Conservation (phyloP, 2,797 vertebrate species). For the Eulemur mongoz region DNA sequence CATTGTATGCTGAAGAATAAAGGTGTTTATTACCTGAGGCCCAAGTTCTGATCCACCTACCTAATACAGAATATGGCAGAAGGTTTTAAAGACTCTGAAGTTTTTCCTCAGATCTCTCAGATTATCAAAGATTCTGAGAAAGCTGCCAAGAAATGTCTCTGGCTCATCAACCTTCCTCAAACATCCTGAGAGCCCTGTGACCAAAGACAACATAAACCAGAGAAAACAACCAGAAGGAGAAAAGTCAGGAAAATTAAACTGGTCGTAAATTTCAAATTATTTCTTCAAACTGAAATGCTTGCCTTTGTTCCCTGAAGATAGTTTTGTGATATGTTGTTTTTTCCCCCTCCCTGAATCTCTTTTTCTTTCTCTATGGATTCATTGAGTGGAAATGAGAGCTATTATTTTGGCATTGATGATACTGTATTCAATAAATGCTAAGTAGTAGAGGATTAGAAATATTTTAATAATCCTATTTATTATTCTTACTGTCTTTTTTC, state of each 20-base stretch:
- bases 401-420: background rate
- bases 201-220: background rate
- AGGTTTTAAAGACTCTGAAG: background rate
- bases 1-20: background rate
- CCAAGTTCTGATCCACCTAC: background rate
- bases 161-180: background rate
- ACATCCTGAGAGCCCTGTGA: background rate
- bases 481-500: conserved; percentile 16
- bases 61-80: background rate
- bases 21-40: background rate
- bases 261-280: background rate
- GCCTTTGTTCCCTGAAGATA: conserved; percentile 28
- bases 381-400: background rate
- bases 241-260: background rate
- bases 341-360: background rate
- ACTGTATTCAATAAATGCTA: conserved; percentile 15
- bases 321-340: background rate
- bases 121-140: background rate
- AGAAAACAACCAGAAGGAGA: background rate
- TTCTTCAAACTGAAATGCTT: background rate
- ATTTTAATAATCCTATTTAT: background rate
- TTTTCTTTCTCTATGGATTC: conserved; percentile 29
- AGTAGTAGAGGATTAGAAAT: conserved; percentile 12
- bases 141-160: background rate
- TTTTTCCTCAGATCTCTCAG: background rate